phyloP scores from a whole-genome alignment of 1,140 invertebrate species.

The Leptoteleia sp. region DNA sequence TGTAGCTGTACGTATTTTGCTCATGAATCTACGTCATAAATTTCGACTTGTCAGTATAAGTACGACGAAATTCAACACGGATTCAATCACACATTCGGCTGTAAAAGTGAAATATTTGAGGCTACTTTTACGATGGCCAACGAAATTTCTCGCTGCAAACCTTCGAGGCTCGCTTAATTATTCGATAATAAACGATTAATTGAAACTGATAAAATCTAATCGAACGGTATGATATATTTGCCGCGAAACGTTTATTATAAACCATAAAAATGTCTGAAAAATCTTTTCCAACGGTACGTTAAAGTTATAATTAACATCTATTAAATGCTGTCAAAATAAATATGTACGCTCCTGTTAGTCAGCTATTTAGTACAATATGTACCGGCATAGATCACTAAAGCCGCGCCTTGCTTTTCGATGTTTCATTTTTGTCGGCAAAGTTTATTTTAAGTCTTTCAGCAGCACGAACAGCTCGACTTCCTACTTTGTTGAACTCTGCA shows the following conservation, averaged over 20 bases:
- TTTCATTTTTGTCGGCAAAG: slow-evolving; percentile 53
- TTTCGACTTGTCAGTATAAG: slow-evolving; percentile 27
- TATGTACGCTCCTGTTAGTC: slow-evolving; percentile 43
- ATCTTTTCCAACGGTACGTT: slow-evolving; percentile 10
- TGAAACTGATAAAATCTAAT: neutral
- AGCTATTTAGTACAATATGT: slow-evolving; percentile 41
- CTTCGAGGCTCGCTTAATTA: slow-evolving; percentile 1
- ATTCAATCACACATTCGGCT: slow-evolving; percentile 36
- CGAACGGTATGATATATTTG: neutral
- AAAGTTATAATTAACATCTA: slow-evolving; percentile 40
- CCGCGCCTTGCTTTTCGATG: slow-evolving; percentile 47
- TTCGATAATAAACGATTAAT: slow-evolving; percentile 10
- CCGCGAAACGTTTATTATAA: neutral
- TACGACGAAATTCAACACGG: slow-evolving; percentile 27
- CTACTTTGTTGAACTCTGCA: slow-evolving; percentile 59
- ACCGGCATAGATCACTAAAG: slow-evolving; percentile 36
- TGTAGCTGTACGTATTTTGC: slow-evolving; percentile 33
- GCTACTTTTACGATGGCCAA: slow-evolving; percentile 3
- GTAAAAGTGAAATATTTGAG: slow-evolving; percentile 21
- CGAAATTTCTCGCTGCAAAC: neutral
- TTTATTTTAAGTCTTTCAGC: slow-evolving; percentile 60
- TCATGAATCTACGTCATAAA: slow-evolving; percentile 38
- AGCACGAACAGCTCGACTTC: slow-evolving; percentile 52
- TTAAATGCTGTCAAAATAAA: slow-evolving; percentile 53
- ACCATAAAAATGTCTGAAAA: slow-evolving; percentile 8